Evolutionary conservation across 2,113 vertebrate genomes (phyloP).

Genomic region (Poeciliopsis retropinna): DNA sequence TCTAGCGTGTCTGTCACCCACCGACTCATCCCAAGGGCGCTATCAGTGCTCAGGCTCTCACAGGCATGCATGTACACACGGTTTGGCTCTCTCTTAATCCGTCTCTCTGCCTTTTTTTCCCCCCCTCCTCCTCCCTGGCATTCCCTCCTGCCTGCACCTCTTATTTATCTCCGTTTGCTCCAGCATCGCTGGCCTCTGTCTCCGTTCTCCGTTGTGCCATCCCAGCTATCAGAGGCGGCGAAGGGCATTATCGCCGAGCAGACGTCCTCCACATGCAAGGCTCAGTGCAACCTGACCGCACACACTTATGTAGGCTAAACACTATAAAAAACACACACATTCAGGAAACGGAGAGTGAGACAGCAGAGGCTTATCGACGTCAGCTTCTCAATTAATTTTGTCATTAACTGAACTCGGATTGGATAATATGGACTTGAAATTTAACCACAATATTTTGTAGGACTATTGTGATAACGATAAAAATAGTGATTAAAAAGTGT

Average conservation of each 20-base stretch:
- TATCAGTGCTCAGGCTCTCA: slow-evolving; percentile 64
- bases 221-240: slow-evolving; percentile 41
- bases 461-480: too few relatives aligned
- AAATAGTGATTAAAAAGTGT: too few relatives aligned
- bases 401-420: slow-evolving; percentile 45
- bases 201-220: slow-evolving; percentile 19
- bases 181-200: slow-evolving; percentile 21
- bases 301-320: slow-evolving; percentile 12
- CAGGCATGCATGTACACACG: slow-evolving; percentile 59
- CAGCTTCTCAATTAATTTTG: slow-evolving; percentile 69
- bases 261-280: slow-evolving; percentile 24
- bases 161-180: slow-evolving; percentile 46
- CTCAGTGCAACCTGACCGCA: slow-evolving; percentile 26
- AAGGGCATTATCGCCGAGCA: slow-evolving; percentile 56
- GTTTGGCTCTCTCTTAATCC: slow-evolving; percentile 53
- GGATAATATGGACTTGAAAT: too few relatives aligned
- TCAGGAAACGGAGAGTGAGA: slow-evolving; percentile 8
- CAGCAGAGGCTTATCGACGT: slow-evolving; percentile 54
- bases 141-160: slow-evolving; percentile 32
- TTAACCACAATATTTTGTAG: too few relatives aligned
- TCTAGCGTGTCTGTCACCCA: slow-evolving; percentile 64
- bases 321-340: neutral
- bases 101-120: neutral
- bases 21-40: slow-evolving; percentile 58
- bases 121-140: neutral